Percentiles rank a stretch among this genome's conserved stretches.
These are phyloP conservation scores for Hirtodrosophila cameraria DNA, from an alignment of 2,888 invertebrate genomes.

Conservation along the genomic window DNA sequence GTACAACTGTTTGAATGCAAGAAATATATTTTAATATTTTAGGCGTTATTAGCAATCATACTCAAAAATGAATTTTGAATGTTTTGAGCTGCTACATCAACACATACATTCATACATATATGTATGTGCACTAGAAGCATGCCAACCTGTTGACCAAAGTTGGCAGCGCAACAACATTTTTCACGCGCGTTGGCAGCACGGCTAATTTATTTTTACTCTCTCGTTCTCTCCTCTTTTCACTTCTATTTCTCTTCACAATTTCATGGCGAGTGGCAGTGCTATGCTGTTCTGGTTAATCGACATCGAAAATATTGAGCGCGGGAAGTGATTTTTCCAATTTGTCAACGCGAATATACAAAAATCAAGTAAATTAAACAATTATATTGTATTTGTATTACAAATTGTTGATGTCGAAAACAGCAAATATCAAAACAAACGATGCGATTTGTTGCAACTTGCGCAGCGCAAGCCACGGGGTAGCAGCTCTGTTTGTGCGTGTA, in stretches of 20 bases:
- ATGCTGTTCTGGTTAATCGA: conserved; percentile 46
- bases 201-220: conserved; percentile 26
- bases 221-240: conserved; percentile 40
- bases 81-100: too few species aligned
- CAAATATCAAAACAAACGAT: conserved; percentile 21
- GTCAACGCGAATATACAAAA: conserved; percentile 24
- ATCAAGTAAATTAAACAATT: conserved; percentile 34
- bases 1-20: too few species aligned
- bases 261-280: conserved; percentile 53
- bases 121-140: conserved; percentile 15
- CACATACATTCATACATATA: neutral
- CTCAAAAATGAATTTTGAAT: too few species aligned
- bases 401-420: conserved; percentile 1
- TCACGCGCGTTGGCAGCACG: conserved; percentile 38
- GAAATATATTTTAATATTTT: too few species aligned
- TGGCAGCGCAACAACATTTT: conserved; percentile 34
- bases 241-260: conserved; percentile 42
- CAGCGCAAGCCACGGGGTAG: conserved; percentile 60
- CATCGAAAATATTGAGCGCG: conserved; percentile 65
- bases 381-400: conserved; percentile 7
- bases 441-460: conserved; percentile 41
- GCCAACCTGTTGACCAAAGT: conserved; percentile 43
- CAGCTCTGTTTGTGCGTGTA: conserved; percentile 59
- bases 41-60: too few species aligned
- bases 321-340: conserved; percentile 56